Evolutionary conservation across 1,140 invertebrate species (phyloP).

Genomic region (Apocrypta bakeri): DNA sequence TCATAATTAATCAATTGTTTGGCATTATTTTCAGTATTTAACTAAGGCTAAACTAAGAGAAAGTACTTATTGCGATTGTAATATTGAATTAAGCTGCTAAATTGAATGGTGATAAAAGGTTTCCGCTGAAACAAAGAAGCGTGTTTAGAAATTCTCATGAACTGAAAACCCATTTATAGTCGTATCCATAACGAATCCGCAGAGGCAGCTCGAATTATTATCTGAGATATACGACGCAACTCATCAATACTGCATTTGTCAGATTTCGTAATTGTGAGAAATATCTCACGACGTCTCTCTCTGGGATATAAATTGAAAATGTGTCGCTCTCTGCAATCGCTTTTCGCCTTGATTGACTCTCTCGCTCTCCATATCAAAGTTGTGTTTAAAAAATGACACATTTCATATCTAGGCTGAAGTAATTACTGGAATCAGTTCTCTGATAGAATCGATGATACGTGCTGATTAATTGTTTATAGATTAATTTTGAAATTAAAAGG

Average conservation of each 20-base stretch:
- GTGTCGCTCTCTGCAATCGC: background rate
- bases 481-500: too few relatives aligned
- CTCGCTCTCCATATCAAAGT: background rate
- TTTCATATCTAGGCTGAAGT: background rate
- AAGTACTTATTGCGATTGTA: too few relatives aligned
- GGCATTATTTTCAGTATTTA: too few relatives aligned
- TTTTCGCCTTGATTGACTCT: background rate
- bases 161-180: too few relatives aligned
- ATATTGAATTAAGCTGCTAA: too few relatives aligned
- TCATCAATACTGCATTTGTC: constrained; percentile 18
- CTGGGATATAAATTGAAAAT: background rate
- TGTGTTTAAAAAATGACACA: background rate
- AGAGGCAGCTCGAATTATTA: background rate
- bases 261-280: constrained; percentile 16
- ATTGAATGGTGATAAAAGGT: too few relatives aligned
- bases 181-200: background rate
- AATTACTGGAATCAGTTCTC: background rate
- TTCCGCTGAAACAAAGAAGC: too few relatives aligned
- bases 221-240: background rate
- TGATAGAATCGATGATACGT: too few relatives aligned
- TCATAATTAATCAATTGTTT: too few relatives aligned
- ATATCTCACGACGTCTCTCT: constrained; percentile 2
- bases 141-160: too few relatives aligned
- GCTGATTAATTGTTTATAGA: too few relatives aligned
- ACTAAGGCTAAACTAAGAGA: too few relatives aligned